Conservation (phyloP, 2,888 invertebrate species). For the Choreutis nemorana region DNA sequence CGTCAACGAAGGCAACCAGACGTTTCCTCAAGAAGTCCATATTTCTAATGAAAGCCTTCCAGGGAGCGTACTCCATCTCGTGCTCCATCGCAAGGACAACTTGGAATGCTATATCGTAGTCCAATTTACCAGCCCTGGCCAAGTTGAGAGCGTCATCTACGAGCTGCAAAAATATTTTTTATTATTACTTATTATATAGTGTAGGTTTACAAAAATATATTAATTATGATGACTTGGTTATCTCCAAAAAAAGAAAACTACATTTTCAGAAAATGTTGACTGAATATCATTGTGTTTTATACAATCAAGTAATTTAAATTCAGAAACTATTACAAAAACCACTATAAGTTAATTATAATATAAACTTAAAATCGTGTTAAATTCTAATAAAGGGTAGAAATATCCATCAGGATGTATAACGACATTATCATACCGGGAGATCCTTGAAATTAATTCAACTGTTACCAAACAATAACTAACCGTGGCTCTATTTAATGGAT, state of each 20-base stretch:
- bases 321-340: too few species aligned
- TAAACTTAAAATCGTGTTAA: too few species aligned
- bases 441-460: background rate
- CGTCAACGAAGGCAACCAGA: constrained; percentile 23
- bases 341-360: too few species aligned
- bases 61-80: constrained; percentile 78
- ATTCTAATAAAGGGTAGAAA: too few species aligned
- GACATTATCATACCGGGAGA: too few species aligned
- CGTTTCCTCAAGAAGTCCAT: constrained; percentile 47
- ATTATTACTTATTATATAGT: too few species aligned
- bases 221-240: background rate
- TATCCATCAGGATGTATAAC: too few species aligned
- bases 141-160: constrained; percentile 79
- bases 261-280: background rate
- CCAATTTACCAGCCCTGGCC: constrained; percentile 69
- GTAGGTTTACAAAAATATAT: constrained; percentile 4
- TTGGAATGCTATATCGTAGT: constrained; percentile 71
- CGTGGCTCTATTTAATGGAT: constrained; percentile 73
- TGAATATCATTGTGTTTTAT: background rate
- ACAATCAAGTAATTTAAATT: background rate
- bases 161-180: constrained; percentile 68
- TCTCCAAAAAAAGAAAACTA: background rate
- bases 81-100: constrained; percentile 74
- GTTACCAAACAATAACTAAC: constrained; percentile 22
- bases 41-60: constrained; percentile 64